Evolutionary conservation across 1,140 invertebrate species (phyloP), one percentile per base, ranked within the genome.

Genomic region (Daktulosphaira vitifoliae): DNA sequence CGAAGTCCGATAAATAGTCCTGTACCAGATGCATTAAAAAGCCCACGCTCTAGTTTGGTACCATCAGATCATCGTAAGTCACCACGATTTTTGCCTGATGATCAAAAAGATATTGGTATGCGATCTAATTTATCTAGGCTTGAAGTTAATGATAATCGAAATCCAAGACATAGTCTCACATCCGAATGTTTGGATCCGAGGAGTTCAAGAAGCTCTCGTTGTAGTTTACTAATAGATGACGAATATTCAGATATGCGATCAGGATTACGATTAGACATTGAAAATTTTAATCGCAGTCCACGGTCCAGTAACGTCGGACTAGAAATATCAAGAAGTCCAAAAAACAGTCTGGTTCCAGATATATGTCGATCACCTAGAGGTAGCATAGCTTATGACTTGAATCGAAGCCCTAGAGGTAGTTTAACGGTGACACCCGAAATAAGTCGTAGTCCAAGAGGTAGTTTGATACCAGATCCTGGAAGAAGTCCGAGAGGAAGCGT

Each of bases 1-100:
- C 74, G 82, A 25, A 84, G 81, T 74, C 82, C 82, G 0, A 75
- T 83, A 54, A 84, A 83, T 68, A 83, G 82, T 73, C 73, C 84
- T 65, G 78, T 82, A 6, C 80, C 81, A 8, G 80, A 82, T 33
- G 71, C 37, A 39, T 56, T 33, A 20, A 59, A 75, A 50, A 84
- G 81, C 69, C 80, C 81, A 2, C 76, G 83, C 68, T 81, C 83
- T 67, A 84, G 82, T 69, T 73, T 85, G 64, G 75, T 80, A 13
- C 82, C 84, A 22, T 38, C 62, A 5, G 62, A 65, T 20, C 48
- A 51, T 39, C 20, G 56, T 9, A 62, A 62, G 29, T 39, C 56
- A 1, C 56, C 56, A 11, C 56, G 56, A 20, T 48, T 62, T 18
- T 46, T 62, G 15, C 25, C 56, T 9, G 56, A 62, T 5, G 56